Evolutionary conservation across 1,140 invertebrate species (phyloP).

Genomic region (Caenorhabditis briggsae): DNA sequence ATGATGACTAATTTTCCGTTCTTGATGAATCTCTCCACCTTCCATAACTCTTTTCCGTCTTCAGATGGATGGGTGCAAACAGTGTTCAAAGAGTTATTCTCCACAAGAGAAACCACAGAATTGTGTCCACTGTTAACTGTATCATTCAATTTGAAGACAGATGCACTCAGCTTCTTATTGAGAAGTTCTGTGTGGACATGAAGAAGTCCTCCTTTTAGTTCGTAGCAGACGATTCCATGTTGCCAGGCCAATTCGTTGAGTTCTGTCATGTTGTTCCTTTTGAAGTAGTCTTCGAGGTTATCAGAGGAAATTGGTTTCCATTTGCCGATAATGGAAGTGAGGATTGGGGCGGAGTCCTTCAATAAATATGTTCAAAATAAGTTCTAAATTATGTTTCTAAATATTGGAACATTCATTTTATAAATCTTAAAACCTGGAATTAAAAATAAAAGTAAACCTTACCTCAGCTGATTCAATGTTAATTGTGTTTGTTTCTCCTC

Average conservation of each 20-base stretch:
- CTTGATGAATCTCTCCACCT: not conserved
- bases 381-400: not conserved
- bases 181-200: not conserved
- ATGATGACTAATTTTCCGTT: not conserved
- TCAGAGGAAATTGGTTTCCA: slow-evolving; percentile 8
- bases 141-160: not conserved
- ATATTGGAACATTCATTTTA: not conserved
- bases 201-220: not conserved
- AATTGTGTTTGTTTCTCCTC: not conserved
- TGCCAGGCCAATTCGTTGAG: not conserved
- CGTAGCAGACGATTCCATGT: not conserved
- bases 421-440: not conserved
- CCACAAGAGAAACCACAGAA: not conserved
- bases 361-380: not conserved
- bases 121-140: too few species aligned
- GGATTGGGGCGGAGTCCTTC: not conserved
- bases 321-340: not conserved
- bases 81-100: not conserved
- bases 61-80: not conserved
- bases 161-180: not conserved
- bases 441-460: not conserved
- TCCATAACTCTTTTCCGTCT: not conserved
- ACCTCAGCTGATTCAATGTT: slow-evolving; percentile 18
- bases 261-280: not conserved
- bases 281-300: not conserved